A percentile compares a stretch with the other conserved stretches of the same genome.
These are phyloP conservation scores for Corythornis madagascariensis DNA, from an alignment of 2,113 vertebrate species.

Conservation along the genomic window DNA sequence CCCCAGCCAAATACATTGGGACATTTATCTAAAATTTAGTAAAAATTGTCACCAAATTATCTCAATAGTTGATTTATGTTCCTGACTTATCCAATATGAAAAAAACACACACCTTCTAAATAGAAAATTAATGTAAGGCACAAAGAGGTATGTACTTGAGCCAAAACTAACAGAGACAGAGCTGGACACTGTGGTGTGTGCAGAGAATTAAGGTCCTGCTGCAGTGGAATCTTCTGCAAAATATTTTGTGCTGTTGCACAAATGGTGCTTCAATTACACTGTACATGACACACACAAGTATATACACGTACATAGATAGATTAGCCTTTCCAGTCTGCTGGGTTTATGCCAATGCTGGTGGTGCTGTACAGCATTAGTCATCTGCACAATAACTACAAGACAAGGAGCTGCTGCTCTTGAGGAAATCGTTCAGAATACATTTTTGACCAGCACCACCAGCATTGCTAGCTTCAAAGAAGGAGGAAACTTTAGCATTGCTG, in stretches of 20 bases:
- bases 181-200: slow-evolving; percentile 56
- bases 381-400: neutral
- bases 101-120: slow-evolving; percentile 34
- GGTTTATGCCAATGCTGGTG: neutral
- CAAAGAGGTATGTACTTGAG: slow-evolving; percentile 44
- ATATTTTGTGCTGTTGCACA: neutral
- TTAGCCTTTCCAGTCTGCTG: neutral
- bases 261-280: neutral
- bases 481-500: neutral
- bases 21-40: neutral
- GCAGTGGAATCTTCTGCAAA: neutral
- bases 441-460: neutral
- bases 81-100: neutral
- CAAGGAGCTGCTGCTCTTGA: neutral
- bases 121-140: slow-evolving; percentile 38
- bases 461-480: neutral
- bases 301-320: slow-evolving; percentile 55
- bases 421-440: neutral
- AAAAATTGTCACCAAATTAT: slow-evolving; percentile 24
- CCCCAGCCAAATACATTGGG: neutral
- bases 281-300: slow-evolving; percentile 22
- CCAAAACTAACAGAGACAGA: slow-evolving; percentile 38
- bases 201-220: slow-evolving; percentile 22
- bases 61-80: slow-evolving; percentile 14
- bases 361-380: neutral